phyloP scores from a whole-genome alignment of 1,140 invertebrate species.

The Camponotus pennsylvanicus region DNA sequence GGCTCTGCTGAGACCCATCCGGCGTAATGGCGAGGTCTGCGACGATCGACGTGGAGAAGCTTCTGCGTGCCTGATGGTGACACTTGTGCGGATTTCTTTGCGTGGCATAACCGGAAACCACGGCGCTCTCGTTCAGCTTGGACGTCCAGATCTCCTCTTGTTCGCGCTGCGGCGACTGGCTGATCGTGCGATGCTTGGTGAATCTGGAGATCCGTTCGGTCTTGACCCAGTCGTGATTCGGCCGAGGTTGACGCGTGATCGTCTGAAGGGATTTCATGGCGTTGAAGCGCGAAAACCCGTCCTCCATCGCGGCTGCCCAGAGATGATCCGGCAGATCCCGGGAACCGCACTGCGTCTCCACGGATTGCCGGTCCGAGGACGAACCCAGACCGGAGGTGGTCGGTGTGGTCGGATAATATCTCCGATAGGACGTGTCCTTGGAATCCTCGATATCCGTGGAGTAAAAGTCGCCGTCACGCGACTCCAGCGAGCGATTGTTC shows the following conservation, averaged over 20 bases:
- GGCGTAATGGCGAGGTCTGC: conserved; percentile 79
- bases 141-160: conserved; percentile 80
- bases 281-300: conserved; percentile 78
- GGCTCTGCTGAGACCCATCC: conserved; percentile 79
- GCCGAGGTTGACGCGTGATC: conserved; percentile 79
- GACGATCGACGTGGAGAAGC: conserved; percentile 81
- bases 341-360: conserved; percentile 75
- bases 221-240: conserved; percentile 81
- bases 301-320: conserved; percentile 78
- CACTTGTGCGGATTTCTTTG: conserved; percentile 77
- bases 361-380: conserved; percentile 78
- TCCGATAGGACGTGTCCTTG: conserved; percentile 74
- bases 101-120: conserved; percentile 71
- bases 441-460: conserved; percentile 79
- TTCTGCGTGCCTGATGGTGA: conserved; percentile 79
- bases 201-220: conserved; percentile 79
- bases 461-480: conserved; percentile 78
- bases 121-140: conserved; percentile 70
- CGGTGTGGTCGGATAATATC: conserved; percentile 78
- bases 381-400: conserved; percentile 80
- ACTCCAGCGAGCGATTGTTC: conserved; percentile 80
- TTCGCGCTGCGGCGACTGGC: conserved; percentile 77
- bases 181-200: conserved; percentile 79
- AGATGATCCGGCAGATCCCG: conserved; percentile 78
- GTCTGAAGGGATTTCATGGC: conserved; percentile 78